phyloP scores from a whole-genome alignment of 2,888 invertebrate species.

The Dasypogon diadema region DNA sequence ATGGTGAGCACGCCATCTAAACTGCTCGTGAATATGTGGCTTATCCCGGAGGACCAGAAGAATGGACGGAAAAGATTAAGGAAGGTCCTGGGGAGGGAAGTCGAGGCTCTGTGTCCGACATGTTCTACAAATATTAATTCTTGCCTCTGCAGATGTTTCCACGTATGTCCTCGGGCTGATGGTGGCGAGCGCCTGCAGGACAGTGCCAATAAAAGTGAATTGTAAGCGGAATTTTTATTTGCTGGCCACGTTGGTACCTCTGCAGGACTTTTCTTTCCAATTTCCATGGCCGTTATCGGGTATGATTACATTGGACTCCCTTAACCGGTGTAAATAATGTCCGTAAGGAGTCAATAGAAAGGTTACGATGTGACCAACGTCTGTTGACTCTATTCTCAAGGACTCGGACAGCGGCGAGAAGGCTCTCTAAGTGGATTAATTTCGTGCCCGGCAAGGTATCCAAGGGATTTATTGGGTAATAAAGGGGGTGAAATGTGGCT shows the following conservation, averaged over 20 bases:
- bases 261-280: neutral
- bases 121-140: conserved; percentile 45
- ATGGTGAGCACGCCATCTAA: conserved; percentile 7
- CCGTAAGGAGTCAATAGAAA: conserved; percentile 39
- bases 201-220: conserved; percentile 37
- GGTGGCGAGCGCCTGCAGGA: neutral
- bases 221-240: conserved; percentile 42
- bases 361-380: conserved; percentile 5
- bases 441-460: neutral
- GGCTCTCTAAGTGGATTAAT: conserved; percentile 30
- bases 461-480: conserved; percentile 18
- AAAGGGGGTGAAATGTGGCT: conserved; percentile 18
- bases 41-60: neutral
- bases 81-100: neutral
- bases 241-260: neutral
- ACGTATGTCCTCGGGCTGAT: neutral
- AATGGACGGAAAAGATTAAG: conserved; percentile 24
- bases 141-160: conserved; percentile 38
- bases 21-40: conserved; percentile 2
- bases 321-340: conserved; percentile 36
- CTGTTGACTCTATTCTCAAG: conserved; percentile 42
- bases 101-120: neutral
- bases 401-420: neutral
- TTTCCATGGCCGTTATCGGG: conserved; percentile 27
- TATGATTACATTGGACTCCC: conserved; percentile 7